Evolutionary conservation across 2,113 vertebrate species (phyloP).

Genomic region (Anhinga anhinga): DNA sequence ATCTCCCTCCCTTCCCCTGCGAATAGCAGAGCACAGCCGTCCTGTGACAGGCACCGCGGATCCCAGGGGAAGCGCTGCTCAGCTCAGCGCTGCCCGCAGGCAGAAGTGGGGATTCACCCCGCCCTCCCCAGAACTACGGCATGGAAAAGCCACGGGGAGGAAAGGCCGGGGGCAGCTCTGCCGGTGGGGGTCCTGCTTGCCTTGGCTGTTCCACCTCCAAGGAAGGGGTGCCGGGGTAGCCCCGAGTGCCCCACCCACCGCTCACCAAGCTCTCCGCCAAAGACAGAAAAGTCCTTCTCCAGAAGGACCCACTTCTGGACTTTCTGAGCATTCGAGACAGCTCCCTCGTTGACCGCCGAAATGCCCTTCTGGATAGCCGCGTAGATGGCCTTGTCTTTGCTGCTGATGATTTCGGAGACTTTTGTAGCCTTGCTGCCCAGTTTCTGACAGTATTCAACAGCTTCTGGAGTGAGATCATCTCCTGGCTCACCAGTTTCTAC

Average conservation of each 20-base stretch:
- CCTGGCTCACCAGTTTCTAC: conserved; percentile 68
- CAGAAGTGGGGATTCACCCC: neutral
- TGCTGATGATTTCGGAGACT: conserved; percentile 77
- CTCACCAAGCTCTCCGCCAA: conserved; percentile 89
- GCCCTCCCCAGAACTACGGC: accelerated
- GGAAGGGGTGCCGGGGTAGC: accelerated
- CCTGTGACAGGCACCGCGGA: accelerated
- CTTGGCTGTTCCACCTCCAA: accelerated
- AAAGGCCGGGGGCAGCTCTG: accelerated
- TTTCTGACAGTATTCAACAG: conserved; percentile 73
- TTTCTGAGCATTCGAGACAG: conserved; percentile 83
- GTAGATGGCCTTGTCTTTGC: conserved; percentile 73
- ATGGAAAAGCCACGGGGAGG: accelerated
- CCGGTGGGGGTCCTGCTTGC: accelerated
- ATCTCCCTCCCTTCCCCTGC: neutral
- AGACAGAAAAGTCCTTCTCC: conserved; percentile 85
- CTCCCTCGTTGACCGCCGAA: conserved; percentile 76
- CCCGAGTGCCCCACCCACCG: neutral
- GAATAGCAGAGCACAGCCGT: too few relatives aligned
- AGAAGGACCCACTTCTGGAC: conserved; percentile 89
- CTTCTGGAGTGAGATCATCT: conserved; percentile 81
- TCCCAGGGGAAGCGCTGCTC: accelerated
- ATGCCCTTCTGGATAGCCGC: conserved; percentile 85
- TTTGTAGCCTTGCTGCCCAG: conserved; percentile 82
- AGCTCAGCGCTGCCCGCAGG: accelerated